A percentile compares a stretch with the other conserved stretches of the same genome.
phyloP scores from a whole-genome alignment of 2,113 vertebrate genomes.

The Alexandromys fortis region DNA sequence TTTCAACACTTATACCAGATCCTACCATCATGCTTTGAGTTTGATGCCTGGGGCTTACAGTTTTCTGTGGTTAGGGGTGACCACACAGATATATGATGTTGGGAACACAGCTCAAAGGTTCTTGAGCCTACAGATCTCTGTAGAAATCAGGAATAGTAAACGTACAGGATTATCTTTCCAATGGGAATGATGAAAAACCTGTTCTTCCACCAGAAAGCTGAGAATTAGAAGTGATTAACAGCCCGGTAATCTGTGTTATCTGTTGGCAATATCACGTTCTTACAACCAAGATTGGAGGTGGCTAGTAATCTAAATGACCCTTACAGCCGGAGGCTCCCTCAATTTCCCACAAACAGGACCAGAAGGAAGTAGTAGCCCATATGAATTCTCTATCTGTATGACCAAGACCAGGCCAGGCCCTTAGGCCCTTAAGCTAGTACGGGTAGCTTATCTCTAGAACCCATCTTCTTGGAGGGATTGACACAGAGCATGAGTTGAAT shows the following conservation, averaged over 20 bases:
- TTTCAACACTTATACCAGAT: background rate
- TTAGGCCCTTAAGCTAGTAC: background rate
- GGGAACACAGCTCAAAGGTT: background rate
- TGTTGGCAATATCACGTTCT: background rate
- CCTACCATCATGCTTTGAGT: background rate
- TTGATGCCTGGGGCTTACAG: background rate
- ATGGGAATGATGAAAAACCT: background rate
- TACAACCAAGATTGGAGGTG: background rate
- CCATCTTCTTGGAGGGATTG: background rate
- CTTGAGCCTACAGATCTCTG: background rate
- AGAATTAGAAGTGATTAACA: too few relatives aligned
- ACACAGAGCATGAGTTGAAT: background rate
- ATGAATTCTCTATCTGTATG: background rate
- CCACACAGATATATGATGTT: background rate
- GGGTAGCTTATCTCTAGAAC: background rate
- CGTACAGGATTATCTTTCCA: background rate
- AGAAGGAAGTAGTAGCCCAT: background rate
- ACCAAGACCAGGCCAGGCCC: too few relatives aligned
- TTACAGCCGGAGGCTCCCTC: background rate
- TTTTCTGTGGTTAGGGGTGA: background rate
- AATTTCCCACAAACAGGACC: background rate
- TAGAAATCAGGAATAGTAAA: background rate
- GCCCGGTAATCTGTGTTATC: too few relatives aligned
- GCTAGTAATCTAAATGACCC: background rate
- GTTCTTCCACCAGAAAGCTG: background rate